Base-by-base conservation (phyloP, 1,140 invertebrate species). In the Lordiphosa stackelbergi region DNA sequence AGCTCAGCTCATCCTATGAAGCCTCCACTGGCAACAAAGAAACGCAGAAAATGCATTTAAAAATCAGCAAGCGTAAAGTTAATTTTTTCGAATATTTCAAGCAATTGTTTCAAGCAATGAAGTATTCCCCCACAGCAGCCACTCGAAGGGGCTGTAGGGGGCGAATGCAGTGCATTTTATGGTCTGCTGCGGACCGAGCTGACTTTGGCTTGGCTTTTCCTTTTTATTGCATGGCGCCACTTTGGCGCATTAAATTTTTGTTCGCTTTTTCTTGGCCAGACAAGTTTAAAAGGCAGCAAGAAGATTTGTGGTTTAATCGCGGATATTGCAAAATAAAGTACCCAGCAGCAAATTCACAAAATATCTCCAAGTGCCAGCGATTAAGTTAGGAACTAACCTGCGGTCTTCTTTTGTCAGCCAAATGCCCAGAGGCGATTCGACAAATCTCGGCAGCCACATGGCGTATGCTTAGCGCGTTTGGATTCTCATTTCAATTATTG, bases 21-120 rank as follows among this genome's bases (percentile, higher is more conserved):
- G 46, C 12, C 11, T 35, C 1, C 28, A 5, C 24, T 47, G 37
- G 43, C 40, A 37, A 36, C 42, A 45, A 35, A 42, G 64, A 73
- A 65, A 40, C 31, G 43, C 58, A 58, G 59, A 57, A 70, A 55
- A 54, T 66, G 74, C 59, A 57, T 71, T 81, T 83, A 69, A 68
- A 81, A 81, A 55, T 71, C 75, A 83, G 56, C 31, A 9, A 81
- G 75, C 77, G 71, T 83, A 62, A 81, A 81, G 62, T 75, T 81
- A 81, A 83, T 81, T 81, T 71, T 56, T 81, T 49, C 63, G 62
- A 68, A 79, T 79, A 81, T 79, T 58, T 55, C 68, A 43, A 49
- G 55, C 71, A 63, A 69, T 81, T 81, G 77, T 81, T 68, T 66
- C 62, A 53, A 47, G 47, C 66, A 70, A 41, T 54, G 40, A 68